These are phyloP conservation scores for Campylomormyrus numenius DNA, from an alignment of 2,113 vertebrate genomes.

Conservation along the genomic window DNA sequence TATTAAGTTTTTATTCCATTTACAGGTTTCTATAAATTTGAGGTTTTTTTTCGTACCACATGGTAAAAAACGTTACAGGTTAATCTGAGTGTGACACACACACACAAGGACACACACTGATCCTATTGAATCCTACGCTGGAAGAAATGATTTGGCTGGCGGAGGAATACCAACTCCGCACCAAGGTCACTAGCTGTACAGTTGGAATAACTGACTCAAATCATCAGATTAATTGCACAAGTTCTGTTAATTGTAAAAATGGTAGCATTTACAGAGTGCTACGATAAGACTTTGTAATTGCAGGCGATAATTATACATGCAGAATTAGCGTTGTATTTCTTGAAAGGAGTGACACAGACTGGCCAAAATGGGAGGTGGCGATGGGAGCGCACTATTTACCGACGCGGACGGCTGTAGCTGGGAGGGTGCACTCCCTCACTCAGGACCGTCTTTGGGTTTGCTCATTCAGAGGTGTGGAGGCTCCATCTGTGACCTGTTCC, in stretches of 20 bases:
- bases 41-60: background rate
- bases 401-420: constrained; percentile 55
- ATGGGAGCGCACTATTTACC: constrained; percentile 62
- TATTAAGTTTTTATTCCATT: background rate
- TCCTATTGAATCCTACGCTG: constrained; percentile 15
- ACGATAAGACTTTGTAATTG: background rate
- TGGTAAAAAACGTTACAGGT: background rate
- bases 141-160: constrained; percentile 29
- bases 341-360: background rate
- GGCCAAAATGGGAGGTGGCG: background rate
- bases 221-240: background rate
- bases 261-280: background rate
- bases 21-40: background rate
- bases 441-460: constrained; percentile 78
- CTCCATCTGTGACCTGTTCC: constrained; percentile 35
- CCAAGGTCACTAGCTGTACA: constrained; percentile 23
- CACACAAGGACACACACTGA: background rate
- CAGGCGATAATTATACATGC: background rate
- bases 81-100: background rate
- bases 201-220: background rate
- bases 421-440: constrained; percentile 36
- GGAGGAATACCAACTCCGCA: constrained; percentile 54
- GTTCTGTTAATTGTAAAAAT: background rate
- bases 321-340: background rate
- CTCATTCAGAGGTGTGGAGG: constrained; percentile 55